Percentiles rank a stretch among this genome's conserved stretches.
Conservation (phyloP, 2,888 invertebrate species). For the Parnassius orleans region DNA sequence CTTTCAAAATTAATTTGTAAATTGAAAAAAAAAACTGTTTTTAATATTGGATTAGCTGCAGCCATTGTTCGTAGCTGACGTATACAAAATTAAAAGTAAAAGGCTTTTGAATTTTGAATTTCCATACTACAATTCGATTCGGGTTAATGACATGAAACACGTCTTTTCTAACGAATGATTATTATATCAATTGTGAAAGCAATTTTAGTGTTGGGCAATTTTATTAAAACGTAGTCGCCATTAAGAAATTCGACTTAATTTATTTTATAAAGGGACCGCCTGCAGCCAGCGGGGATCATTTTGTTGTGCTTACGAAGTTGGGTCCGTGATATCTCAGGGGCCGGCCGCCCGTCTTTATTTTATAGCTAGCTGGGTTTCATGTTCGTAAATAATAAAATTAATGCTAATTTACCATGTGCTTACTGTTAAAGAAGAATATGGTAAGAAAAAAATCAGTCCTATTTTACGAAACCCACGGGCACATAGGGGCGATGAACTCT, state of each 20-base stretch:
- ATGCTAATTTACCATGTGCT: no score
- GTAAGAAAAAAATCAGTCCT: no score
- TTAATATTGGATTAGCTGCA: background rate
- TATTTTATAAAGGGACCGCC: slow-evolving; percentile 21
- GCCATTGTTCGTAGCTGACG: background rate
- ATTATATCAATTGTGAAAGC: slow-evolving; percentile 18
- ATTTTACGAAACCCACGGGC: no score
- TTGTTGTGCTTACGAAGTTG: background rate
- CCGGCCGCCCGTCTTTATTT: background rate
- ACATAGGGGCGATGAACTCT: no score
- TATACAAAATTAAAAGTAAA: background rate
- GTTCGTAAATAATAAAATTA: no score
- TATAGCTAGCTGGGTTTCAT: no score
- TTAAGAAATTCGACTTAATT: slow-evolving; percentile 25
- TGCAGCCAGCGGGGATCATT: slow-evolving; percentile 9
- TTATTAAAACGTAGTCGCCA: slow-evolving; percentile 26
- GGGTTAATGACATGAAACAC: slow-evolving; percentile 13
- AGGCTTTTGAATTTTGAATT: background rate
- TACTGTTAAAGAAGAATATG: no score
- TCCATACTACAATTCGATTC: slow-evolving; percentile 2
- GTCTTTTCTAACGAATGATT: slow-evolving; percentile 14
- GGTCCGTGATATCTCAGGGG: background rate
- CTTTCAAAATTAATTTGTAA: no score
- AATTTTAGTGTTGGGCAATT: slow-evolving; percentile 22
- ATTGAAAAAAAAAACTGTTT: no score